Base-by-base conservation (phyloP, 2,888 invertebrate genomes). In the Apomyelois bistriatella region DNA sequence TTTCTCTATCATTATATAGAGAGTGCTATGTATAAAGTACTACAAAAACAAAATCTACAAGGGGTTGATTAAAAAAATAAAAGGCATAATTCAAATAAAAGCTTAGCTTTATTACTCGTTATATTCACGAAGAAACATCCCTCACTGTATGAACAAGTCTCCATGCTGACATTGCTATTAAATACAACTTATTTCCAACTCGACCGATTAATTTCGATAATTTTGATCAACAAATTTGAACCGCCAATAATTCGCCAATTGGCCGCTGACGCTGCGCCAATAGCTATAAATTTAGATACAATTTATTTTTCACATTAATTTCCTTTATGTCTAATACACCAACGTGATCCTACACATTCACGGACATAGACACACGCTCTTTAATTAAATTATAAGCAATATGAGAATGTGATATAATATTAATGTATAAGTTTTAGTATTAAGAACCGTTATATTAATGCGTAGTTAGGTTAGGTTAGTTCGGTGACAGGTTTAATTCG, bases 21-120 rank as follows among this genome's bases (percentile, higher is more conserved):
- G n/a, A n/a, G n/a, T n/a, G n/a, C n/a, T n/a, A n/a, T n/a, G n/a
- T n/a, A n/a, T n/a, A n/a, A n/a, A n/a, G n/a, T n/a, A n/a, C n/a
- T n/a, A n/a, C n/a, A n/a, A n/a, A 22, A 22, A 22, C 2, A 22
- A 22, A 3, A 22, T 22, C 22, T 3, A 22, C 22, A 48, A n/a
- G 13, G 12, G 52, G 22, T 16, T 32, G 7, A 4, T 12, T 37
- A 16, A 12, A 54, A 56, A 85, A 89, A 87, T 87, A 79, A 90
- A 89, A 88, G 70, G 56, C 77, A 62, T 51, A 60, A 65, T 62
- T 93, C 93, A 93, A 93, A 93, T 93, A 93, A 93, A 93, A 93
- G 93, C 93, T 93, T 93, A 93, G 93, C 93, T 93, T 93, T 93
- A 93, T 93, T 93, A 93, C 92, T 93, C 92, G 92, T 93, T 92